Evolutionary conservation across 2,113 vertebrate species (phyloP), one percentile per base, ranked within the genome.

Genomic region (Guaruba guarouba): DNA sequence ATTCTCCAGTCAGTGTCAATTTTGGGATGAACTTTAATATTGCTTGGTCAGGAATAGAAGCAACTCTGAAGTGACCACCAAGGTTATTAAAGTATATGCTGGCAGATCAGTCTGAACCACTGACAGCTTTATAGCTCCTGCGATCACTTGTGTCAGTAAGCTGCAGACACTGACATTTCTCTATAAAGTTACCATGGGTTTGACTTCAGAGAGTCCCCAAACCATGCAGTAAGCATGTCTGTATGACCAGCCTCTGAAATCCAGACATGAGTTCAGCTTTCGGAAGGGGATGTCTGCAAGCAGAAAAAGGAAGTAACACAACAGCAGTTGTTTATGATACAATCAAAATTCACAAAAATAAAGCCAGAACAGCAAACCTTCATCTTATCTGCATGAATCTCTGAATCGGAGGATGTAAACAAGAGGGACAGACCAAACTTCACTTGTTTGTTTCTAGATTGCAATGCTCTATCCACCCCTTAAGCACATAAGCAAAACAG

Each of bases 401-500:
- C 83, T 94, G 81, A 95, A 96, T 93, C 69, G 2, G 94, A 96
- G 90, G 86, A 92, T 95, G 95, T 95, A 96, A 92, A 96, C 84
- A 94, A 90, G 29, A 80, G 81, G 49, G 86, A 71, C 64, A 89
- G 84, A 82, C 62, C 82, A 81, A 91, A 82, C 67, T 81, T 85
- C 55, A 55, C 74, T 86, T 94, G 80, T 84, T 93, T 96, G 67
- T 83, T 94, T 93, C 86, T 67, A 83, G 76, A 94, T 81, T 81
- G 48, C 86, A 87, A 74, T 55, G 4, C 59, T 71, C 77, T 82
- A 79, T 51, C 90, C 48, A 71, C 67, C 48, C 74, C 51, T 78
- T 49, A 54, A 82, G 82, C 66, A 92, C 93, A 96, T 71, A 93
- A 93, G 90, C 76, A 90, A 95, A 97, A 96, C 95, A 96, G 91